Percentiles rank a stretch among this genome's conserved stretches.
Evolutionary conservation across 2,888 invertebrate species (phyloP).

Genomic region (Tenthredo distinguenda): DNA sequence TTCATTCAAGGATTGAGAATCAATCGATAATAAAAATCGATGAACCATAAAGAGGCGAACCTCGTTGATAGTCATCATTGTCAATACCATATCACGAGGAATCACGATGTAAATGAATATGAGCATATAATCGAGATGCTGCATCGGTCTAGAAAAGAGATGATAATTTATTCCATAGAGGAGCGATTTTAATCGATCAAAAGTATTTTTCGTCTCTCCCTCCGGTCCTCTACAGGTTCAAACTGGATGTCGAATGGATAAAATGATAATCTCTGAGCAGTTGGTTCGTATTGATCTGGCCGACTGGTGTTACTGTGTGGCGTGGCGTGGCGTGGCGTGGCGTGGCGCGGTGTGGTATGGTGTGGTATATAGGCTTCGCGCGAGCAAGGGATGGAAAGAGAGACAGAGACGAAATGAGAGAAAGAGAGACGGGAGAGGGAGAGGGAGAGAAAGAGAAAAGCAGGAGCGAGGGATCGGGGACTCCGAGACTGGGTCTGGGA

Average conservation of each 20-base stretch:
- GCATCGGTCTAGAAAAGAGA: background rate
- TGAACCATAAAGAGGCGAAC: background rate
- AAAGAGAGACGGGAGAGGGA: slow-evolving; percentile 46
- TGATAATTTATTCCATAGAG: background rate
- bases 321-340: background rate
- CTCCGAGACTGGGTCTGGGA: slow-evolving; percentile 28
- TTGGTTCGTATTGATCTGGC: slow-evolving; percentile 75
- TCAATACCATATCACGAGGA: background rate
- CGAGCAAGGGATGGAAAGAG: slow-evolving; percentile 47
- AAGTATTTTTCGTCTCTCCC: background rate
- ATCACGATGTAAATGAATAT: background rate
- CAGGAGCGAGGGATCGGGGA: slow-evolving; percentile 29
- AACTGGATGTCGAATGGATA: slow-evolving; percentile 69
- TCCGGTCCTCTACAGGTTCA: slow-evolving; percentile 57
- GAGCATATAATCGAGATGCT: background rate
- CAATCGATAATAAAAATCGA: slow-evolving; percentile 20
- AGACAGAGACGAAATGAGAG: slow-evolving; percentile 54
- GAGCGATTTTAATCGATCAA: slow-evolving; percentile 20
- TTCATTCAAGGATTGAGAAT: background rate
- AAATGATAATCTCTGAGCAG: slow-evolving; percentile 75
- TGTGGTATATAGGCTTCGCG: slow-evolving; percentile 35
- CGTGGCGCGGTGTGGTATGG: background rate
- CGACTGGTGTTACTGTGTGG: slow-evolving; percentile 74
- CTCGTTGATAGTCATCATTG: background rate
- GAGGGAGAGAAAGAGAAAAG: slow-evolving; percentile 33